A percentile compares a stretch with the other conserved stretches of the same genome.
Evolutionary conservation across 64 coral and sea anemone species (phyloP).

Genomic region (Dendronephthya gigantea): DNA sequence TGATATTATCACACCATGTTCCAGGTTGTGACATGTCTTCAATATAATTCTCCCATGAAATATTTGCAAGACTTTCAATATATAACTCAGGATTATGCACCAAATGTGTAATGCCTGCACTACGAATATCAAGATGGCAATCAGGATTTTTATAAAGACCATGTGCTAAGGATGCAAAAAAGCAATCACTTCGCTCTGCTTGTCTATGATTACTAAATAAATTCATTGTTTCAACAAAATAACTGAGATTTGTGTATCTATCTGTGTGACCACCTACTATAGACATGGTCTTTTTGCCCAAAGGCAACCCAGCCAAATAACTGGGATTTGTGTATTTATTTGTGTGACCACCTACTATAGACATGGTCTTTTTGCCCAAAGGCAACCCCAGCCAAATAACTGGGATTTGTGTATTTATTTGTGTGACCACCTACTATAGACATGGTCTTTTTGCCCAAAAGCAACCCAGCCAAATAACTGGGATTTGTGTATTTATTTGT

Average conservation of each 20-base stretch:
- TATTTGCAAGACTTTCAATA: slow-evolving; percentile 38
- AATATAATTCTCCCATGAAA: slow-evolving; percentile 37
- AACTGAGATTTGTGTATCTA: too few species aligned
- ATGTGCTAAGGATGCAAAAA: slow-evolving; percentile 38
- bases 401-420: slow-evolving; percentile 16
- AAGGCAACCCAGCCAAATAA: slow-evolving; percentile 38
- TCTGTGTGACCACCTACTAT: too few species aligned
- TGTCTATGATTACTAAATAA: slow-evolving; percentile 22
- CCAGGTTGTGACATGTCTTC: slow-evolving; percentile 34
- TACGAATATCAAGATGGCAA: slow-evolving; percentile 32
- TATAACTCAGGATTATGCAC: slow-evolving; percentile 34
- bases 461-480: neutral
- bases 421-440: slow-evolving; percentile 18
- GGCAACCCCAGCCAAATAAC: slow-evolving; percentile 28
- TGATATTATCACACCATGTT: slow-evolving; percentile 31
- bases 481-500: too few species aligned
- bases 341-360: slow-evolving; percentile 17
- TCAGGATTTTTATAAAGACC: slow-evolving; percentile 34
- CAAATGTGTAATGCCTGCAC: slow-evolving; percentile 30
- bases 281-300: too few species aligned
- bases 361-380: slow-evolving; percentile 5
- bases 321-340: slow-evolving; percentile 24
- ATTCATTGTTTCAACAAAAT: too few species aligned
- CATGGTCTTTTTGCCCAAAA: neutral
- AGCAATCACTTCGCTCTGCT: slow-evolving; percentile 37